phyloP scores from a whole-genome alignment of 2,113 vertebrate genomes.

The Otocyon megalotis region DNA sequence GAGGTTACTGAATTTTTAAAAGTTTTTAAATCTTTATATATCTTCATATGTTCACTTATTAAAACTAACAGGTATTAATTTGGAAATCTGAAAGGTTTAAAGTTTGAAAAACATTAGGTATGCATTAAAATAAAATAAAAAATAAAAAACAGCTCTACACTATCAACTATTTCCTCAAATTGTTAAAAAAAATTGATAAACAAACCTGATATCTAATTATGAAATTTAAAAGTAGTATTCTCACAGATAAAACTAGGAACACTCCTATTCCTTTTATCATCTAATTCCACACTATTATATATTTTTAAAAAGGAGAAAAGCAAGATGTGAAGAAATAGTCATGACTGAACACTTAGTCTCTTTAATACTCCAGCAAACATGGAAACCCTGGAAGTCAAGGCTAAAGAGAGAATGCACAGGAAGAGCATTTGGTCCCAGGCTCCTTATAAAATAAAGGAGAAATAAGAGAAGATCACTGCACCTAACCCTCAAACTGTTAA shows the following conservation, averaged over 20 bases:
- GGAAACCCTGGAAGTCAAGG: background rate
- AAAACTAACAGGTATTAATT: background rate
- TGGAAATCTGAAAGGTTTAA: background rate
- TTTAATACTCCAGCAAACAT: background rate
- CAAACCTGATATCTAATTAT: background rate
- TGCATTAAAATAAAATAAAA: background rate
- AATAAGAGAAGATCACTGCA: background rate
- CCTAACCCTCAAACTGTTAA: background rate
- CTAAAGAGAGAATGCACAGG: background rate
- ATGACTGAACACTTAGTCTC: background rate
- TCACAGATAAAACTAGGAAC: conserved; percentile 48
- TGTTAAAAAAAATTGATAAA: conserved; percentile 28
- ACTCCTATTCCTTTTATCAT: background rate
- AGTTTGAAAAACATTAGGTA: background rate
- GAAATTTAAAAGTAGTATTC: conserved; percentile 55
- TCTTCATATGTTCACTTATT: background rate
- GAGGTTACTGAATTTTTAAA: background rate
- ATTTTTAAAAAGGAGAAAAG: background rate
- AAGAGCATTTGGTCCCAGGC: background rate
- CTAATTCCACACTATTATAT: background rate
- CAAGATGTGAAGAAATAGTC: background rate
- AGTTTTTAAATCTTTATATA: conserved; percentile 18
- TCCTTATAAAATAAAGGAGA: conserved; percentile 10
- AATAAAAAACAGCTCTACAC: background rate
- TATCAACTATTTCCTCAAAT: background rate